phyloP scores from a whole-genome alignment of 2,113 vertebrate genomes.

The Rynchops niger region DNA sequence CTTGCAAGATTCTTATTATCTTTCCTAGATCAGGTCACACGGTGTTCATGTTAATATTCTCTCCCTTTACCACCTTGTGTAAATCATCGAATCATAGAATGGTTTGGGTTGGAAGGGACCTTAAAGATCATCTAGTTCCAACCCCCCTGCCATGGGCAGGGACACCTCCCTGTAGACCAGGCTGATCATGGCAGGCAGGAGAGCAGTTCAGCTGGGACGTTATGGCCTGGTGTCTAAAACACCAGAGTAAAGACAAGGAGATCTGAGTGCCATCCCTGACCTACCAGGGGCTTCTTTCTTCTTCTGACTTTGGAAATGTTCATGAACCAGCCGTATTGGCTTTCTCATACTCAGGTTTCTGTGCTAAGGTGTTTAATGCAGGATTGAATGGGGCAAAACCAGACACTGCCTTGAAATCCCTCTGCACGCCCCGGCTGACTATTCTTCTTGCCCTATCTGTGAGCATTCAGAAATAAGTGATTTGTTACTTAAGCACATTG shows the following conservation, averaged over 20 bases:
- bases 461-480: neutral
- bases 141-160: too few species aligned
- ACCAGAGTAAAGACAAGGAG: neutral
- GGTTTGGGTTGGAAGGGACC: too few species aligned
- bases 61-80: neutral
- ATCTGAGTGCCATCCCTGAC: neutral
- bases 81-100: neutral
- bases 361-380: neutral
- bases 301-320: neutral
- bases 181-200: neutral
- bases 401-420: neutral
- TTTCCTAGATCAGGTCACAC: neutral
- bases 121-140: too few species aligned
- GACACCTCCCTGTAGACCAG: too few species aligned
- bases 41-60: neutral
- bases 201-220: neutral
- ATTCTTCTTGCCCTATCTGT: neutral
- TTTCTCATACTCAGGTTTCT: neutral
- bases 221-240: neutral
- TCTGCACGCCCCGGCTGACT: neutral
- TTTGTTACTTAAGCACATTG: neutral
- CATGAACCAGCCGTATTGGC: rapidly evolving
- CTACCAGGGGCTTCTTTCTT: neutral
- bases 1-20: neutral
- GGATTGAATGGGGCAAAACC: neutral